Conservation (phyloP, 2,888 invertebrate genomes). For the Metallyticus violacea region DNA sequence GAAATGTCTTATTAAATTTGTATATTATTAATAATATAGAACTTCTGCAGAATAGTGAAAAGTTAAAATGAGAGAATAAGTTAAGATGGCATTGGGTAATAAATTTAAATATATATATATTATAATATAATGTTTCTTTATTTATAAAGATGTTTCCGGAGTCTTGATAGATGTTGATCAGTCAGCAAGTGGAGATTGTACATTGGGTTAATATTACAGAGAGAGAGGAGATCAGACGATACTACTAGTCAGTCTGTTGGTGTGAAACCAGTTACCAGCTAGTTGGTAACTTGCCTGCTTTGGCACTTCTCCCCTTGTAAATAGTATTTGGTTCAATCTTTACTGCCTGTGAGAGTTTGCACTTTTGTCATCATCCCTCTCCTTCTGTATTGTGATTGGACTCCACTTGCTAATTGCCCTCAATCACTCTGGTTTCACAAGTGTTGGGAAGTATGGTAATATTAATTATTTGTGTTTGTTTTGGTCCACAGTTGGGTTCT, state of each 20-base stretch:
- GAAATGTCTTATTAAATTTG: slow-evolving; percentile 1
- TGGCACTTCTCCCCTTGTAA: background rate
- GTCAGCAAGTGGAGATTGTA: background rate
- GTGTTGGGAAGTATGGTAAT: background rate
- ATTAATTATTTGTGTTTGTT: background rate
- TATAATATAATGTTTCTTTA: background rate
- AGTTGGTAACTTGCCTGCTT: background rate
- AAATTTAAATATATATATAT: background rate
- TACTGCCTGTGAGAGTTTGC: background rate
- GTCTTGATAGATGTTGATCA: background rate
- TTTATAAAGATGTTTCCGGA: background rate
- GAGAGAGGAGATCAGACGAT: background rate
- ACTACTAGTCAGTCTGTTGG: background rate
- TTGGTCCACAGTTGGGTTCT: background rate
- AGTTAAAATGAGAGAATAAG: background rate
- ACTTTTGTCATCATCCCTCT: background rate
- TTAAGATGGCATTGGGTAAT: background rate
- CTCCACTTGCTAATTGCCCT: background rate
- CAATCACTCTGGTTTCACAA: background rate
- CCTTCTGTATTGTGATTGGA: background rate
- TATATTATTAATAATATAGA: slow-evolving; percentile 6
- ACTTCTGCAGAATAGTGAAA: background rate
- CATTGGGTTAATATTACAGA: background rate
- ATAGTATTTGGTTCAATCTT: background rate
- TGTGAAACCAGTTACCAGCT: background rate